Evolutionary conservation across 1,140 invertebrate genomes (phyloP).

Genomic region (Heliothis subflexa): DNA sequence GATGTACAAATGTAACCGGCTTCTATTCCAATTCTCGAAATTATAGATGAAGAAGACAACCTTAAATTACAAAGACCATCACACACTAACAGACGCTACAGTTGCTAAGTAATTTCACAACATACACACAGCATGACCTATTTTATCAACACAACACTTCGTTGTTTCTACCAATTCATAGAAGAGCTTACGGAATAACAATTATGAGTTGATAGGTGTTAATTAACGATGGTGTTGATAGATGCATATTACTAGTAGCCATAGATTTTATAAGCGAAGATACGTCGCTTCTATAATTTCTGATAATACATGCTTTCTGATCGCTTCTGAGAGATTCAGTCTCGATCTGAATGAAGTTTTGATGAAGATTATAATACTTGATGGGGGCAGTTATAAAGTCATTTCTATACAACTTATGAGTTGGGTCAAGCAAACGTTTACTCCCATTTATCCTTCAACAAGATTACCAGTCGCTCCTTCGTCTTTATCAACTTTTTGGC

Average conservation of each 20-base stretch:
- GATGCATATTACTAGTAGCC: no score
- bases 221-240: constrained; percentile 7
- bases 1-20: no score
- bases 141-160: constrained; percentile 6
- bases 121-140: not conserved
- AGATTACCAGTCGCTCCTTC: not conserved
- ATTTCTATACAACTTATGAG: not conserved
- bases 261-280: no score
- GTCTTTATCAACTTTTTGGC: not conserved
- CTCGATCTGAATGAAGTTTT: no score
- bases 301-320: no score
- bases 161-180: not conserved
- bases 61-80: no score
- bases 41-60: no score
- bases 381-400: no score
- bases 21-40: no score
- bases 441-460: not conserved
- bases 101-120: constrained; percentile 20
- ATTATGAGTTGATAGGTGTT: constrained; percentile 34
- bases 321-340: no score
- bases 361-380: no score
- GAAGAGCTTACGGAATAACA: constrained; percentile 25
- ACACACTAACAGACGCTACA: not conserved
- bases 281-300: no score
- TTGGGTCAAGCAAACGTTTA: not conserved